Percentiles rank a stretch among this genome's conserved stretches.
These are phyloP conservation scores for Chaetophractus vellerosus DNA, from an alignment of 2,797 vertebrate genomes.

Conservation along the genomic window DNA sequence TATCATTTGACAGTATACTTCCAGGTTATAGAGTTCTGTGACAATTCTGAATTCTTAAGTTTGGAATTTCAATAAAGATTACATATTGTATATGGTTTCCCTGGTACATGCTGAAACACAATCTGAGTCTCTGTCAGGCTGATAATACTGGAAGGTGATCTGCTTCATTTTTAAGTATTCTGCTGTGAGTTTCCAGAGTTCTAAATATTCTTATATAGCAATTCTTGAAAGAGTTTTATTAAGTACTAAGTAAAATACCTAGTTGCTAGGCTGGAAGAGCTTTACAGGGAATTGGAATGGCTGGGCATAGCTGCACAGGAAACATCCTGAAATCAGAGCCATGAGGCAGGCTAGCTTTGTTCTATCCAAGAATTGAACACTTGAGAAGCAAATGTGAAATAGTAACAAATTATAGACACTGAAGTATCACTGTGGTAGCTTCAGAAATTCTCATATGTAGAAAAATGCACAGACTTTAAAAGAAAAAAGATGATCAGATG, in stretches of 20 bases:
- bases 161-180: constrained; percentile 39
- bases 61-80: constrained; percentile 70
- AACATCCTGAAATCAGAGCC: neutral
- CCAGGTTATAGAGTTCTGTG: constrained; percentile 40
- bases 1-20: constrained; percentile 68
- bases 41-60: constrained; percentile 69
- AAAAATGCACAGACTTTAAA: neutral
- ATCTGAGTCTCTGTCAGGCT: constrained; percentile 44
- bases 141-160: neutral
- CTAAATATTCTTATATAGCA: neutral
- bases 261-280: neutral
- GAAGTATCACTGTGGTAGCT: neutral
- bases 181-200: neutral
- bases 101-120: constrained; percentile 20
- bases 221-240: constrained; percentile 41
- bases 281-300: neutral
- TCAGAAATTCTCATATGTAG: neutral
- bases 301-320: neutral
- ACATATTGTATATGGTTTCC: constrained; percentile 54
- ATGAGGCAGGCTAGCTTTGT: neutral
- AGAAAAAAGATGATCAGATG: constrained; percentile 27
- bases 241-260: constrained; percentile 17
- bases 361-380: neutral
- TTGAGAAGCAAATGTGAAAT: neutral
- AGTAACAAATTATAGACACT: neutral